Evolutionary conservation across 2,113 vertebrate genomes (phyloP).

Genomic region (Albula glossodonta): DNA sequence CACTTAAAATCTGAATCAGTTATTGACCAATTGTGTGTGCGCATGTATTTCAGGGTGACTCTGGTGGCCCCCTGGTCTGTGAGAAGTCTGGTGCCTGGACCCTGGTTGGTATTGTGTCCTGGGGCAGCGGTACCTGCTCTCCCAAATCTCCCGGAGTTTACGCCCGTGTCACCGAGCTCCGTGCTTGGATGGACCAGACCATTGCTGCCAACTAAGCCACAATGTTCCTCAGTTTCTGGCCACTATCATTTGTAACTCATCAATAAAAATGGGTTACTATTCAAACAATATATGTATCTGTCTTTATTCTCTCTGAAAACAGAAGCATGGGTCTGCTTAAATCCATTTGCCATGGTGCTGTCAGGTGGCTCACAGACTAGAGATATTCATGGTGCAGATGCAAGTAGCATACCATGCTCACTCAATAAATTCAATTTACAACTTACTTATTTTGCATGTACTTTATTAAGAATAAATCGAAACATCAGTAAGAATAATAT

Average conservation of each 20-base stretch:
- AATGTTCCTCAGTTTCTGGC: not conserved
- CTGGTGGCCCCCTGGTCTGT: slow-evolving; percentile 80
- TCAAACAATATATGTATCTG: not conserved
- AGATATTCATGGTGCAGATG: too few relatives aligned
- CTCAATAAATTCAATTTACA: not conserved
- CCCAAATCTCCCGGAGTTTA: slow-evolving; percentile 65
- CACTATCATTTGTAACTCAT: not conserved
- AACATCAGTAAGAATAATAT: not conserved
- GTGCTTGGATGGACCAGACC: slow-evolving; percentile 69
- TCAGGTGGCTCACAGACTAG: too few relatives aligned
- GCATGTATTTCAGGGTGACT: slow-evolving; percentile 72
- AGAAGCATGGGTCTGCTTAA: too few relatives aligned
- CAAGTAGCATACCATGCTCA: not conserved
- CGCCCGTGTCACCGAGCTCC: slow-evolving; percentile 69
- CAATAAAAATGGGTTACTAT: slow-evolving; percentile 33
- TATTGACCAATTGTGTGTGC: not conserved
- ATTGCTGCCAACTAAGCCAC: slow-evolving; percentile 64
- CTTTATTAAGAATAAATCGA: not conserved
- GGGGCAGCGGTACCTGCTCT: slow-evolving; percentile 71
- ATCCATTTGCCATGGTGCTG: too few relatives aligned
- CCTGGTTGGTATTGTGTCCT: slow-evolving; percentile 81
- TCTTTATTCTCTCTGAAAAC: not conserved
- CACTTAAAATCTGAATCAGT: too few relatives aligned
- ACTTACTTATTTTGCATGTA: not conserved
- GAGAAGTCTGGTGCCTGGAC: slow-evolving; percentile 75